phyloP scores from a whole-genome alignment of 2,888 invertebrate genomes.

The Geotrupes spiniger region DNA sequence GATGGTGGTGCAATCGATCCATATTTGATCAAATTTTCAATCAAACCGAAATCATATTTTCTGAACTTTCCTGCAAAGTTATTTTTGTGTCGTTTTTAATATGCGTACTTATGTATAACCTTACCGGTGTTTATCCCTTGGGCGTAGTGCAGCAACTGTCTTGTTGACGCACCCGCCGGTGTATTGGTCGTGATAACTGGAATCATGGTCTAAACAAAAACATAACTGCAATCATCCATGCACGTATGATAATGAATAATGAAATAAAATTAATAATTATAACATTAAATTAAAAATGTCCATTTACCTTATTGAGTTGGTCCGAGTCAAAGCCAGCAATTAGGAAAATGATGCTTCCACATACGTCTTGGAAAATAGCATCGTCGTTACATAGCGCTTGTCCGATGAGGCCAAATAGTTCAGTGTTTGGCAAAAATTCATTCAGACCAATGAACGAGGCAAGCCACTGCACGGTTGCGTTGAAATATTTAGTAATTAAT shows the following conservation, averaged over 20 bases:
- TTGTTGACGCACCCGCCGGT: conserved; percentile 50
- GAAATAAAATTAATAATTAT: no score
- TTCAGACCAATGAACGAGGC: conserved; percentile 49
- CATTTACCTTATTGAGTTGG: conserved; percentile 36
- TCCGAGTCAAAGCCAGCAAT: conserved; percentile 54
- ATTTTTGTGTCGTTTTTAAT: not conserved
- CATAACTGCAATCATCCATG: not conserved
- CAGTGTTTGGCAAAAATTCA: conserved; percentile 61
- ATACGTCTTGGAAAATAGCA: conserved; percentile 49
- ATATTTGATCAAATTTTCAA: conserved; percentile 37
- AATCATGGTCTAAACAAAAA: conserved; percentile 42
- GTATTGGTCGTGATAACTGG: conserved; percentile 48
- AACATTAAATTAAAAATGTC: no score
- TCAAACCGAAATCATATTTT: conserved; percentile 57
- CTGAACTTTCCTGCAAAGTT: conserved; percentile 47
- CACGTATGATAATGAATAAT: no score
- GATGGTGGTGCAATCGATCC: conserved; percentile 45
- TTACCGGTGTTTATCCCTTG: conserved; percentile 36
- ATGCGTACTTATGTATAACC: no score
- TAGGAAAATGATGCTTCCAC: conserved; percentile 58
- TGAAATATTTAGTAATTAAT: no score
- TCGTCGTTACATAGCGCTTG: conserved; percentile 47
- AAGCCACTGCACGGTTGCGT: conserved; percentile 1
- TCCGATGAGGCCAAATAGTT: conserved; percentile 53
- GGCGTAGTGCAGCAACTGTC: conserved; percentile 50